phyloP scores from a whole-genome alignment of 2,113 vertebrate species.

The Amphiprion ocellaris region DNA sequence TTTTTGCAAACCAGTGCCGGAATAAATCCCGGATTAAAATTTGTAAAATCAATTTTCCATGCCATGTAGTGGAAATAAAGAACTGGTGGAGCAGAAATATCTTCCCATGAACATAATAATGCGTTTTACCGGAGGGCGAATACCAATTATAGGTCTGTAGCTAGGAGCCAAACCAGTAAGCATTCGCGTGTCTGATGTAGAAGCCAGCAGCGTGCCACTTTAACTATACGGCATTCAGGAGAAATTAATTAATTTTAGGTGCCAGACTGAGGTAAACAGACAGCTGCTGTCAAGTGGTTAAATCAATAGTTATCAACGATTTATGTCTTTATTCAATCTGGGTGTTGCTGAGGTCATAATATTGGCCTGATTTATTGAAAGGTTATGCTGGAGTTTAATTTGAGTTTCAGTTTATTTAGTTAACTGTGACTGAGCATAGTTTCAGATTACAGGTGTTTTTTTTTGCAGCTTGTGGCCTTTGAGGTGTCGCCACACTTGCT shows the following conservation, averaged over 20 bases:
- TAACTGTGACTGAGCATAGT: neutral
- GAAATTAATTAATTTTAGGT: slow-evolving; percentile 34
- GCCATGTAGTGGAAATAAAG: slow-evolving; percentile 24
- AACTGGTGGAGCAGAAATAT: neutral
- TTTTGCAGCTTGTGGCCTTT: neutral
- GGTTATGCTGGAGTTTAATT: slow-evolving; percentile 23
- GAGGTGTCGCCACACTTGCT: neutral
- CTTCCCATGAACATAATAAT: slow-evolving; percentile 38
- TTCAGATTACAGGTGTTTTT: neutral
- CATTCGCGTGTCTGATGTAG: slow-evolving; percentile 1
- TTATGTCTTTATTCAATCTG: slow-evolving; percentile 38
- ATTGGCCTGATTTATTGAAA: neutral
- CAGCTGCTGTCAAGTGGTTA: slow-evolving; percentile 25
- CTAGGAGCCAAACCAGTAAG: slow-evolving; percentile 31
- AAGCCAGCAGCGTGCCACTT: slow-evolving; percentile 13
- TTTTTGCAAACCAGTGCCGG: neutral
- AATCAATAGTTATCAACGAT: neutral
- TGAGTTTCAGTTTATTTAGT: neutral
- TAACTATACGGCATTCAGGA: neutral
- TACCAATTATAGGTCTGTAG: slow-evolving; percentile 18
- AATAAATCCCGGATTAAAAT: neutral
- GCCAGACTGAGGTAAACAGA: slow-evolving; percentile 37
- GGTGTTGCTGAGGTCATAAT: slow-evolving; percentile 18
- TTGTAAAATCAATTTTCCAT: slow-evolving; percentile 2
- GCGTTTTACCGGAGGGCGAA: slow-evolving; percentile 32